Evolutionary conservation across 2,888 invertebrate species (phyloP).

Genomic region (Cenopis cana): DNA sequence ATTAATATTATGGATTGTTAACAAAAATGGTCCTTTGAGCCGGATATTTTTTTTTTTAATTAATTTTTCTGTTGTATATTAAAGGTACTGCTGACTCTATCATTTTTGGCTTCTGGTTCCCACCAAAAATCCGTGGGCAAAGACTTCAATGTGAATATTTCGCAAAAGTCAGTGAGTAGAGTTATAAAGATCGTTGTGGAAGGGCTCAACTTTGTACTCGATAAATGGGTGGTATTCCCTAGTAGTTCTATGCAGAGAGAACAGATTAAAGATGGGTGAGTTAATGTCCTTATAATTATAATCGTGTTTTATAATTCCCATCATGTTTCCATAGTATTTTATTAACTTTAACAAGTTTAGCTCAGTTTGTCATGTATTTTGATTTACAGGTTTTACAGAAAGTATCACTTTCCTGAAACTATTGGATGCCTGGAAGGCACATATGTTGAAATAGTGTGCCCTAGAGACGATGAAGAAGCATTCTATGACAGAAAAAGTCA

Average conservation of each 20-base stretch:
- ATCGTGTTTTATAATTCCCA: too few species aligned
- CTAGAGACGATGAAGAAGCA: conserved; percentile 69
- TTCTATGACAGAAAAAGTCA: conserved; percentile 66
- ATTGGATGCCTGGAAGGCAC: conserved; percentile 67
- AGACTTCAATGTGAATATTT: conserved; percentile 65
- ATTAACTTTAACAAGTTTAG: not conserved
- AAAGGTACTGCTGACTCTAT: conserved; percentile 64
- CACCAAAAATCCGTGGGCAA: conserved; percentile 66
- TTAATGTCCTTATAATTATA: not conserved
- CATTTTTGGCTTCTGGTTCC: conserved; percentile 64
- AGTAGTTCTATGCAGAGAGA: conserved; percentile 57
- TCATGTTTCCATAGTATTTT: not conserved
- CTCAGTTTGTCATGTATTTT: not conserved
- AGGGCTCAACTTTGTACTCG: conserved; percentile 61
- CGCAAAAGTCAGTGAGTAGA: conserved; percentile 68
- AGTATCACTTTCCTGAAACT: conserved; percentile 68
- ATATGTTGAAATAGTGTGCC: conserved; percentile 66
- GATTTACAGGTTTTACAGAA: conserved; percentile 63
- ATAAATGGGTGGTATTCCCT: conserved; percentile 63
- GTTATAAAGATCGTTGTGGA: conserved; percentile 65
- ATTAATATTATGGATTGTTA: not conserved
- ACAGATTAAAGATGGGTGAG: conserved; percentile 65
- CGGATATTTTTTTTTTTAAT: conserved; percentile 6
- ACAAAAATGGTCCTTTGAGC: conserved; percentile 23
- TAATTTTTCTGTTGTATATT: conserved; percentile 25